These are phyloP conservation scores for Diplogasteroides magnus DNA, from an alignment of 1,140 invertebrate species.

Conservation along the genomic window DNA sequence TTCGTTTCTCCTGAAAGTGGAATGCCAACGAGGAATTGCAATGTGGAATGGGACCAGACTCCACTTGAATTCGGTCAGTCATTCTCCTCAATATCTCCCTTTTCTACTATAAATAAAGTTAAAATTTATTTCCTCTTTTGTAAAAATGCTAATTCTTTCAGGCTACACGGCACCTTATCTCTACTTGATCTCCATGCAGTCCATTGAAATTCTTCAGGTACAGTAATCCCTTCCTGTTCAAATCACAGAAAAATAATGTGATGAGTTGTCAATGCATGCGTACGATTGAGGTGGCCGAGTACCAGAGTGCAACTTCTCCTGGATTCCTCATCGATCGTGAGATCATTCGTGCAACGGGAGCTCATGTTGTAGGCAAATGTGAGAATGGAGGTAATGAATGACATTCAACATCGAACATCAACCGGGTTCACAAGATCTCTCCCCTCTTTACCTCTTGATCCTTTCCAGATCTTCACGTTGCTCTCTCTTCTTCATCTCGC, in stretches of 20 bases:
- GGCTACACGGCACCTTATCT: not conserved
- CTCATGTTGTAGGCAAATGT: not conserved
- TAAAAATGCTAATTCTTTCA: no score
- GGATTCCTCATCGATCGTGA: no score
- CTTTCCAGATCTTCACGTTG: not conserved
- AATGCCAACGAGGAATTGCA: not conserved
- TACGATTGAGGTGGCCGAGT: no score
- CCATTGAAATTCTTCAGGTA: not conserved
- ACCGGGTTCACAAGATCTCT: not conserved
- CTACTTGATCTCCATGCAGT: not conserved
- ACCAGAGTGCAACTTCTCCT: no score
- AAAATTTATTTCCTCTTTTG: no score
- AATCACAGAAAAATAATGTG: not conserved
- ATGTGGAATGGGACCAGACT: not conserved
- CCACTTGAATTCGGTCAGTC: not conserved
- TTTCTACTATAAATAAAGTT: no score
- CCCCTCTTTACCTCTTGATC: not conserved
- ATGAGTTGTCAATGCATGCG: no score
- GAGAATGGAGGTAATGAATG: not conserved
- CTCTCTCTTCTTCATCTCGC: not conserved
- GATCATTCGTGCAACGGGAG: not conserved
- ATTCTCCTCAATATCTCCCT: not conserved
- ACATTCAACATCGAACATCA: no score
- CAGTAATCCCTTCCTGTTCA: not conserved
- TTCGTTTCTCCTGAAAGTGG: not conserved